These are phyloP conservation scores for Dascyllus trimaculatus DNA, from an alignment of 2,113 vertebrate genomes.

Conservation along the genomic window DNA sequence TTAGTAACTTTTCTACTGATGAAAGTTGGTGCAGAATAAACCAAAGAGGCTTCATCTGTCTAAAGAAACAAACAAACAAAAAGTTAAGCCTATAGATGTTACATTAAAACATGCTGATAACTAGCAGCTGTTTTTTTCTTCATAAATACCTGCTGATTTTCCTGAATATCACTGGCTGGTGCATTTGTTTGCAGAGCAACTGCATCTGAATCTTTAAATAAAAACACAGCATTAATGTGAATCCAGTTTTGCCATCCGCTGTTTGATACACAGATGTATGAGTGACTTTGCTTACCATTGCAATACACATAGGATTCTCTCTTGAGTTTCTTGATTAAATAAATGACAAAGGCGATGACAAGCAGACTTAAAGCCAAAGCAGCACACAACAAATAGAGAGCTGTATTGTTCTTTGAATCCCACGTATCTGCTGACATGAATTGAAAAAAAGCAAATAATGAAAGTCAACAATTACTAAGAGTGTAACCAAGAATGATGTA, in stretches of 20 bases:
- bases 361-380: conserved; percentile 31
- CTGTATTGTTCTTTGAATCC: fast-evolving
- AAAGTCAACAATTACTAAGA: not conserved
- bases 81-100: not conserved
- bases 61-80: conserved; percentile 8
- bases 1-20: not conserved
- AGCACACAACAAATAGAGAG: conserved; percentile 16
- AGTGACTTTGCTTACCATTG: conserved; percentile 25
- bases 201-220: not conserved
- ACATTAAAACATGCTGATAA: not conserved
- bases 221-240: not conserved
- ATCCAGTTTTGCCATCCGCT: fast-evolving
- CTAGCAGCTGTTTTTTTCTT: not conserved
- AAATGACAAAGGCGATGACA: conserved; percentile 38
- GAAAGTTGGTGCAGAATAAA: conserved; percentile 30
- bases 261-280: not conserved
- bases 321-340: conserved; percentile 25
- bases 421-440: not conserved
- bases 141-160: conserved; percentile 27
- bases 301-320: not conserved
- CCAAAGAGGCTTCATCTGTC: conserved; percentile 16
- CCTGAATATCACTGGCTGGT: not conserved
- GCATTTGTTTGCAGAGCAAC: conserved; percentile 16
- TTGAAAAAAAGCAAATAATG: not conserved
- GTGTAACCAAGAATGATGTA: not conserved